Conservation (phyloP, 2,888 invertebrate species). For the Hyles lineata region DNA sequence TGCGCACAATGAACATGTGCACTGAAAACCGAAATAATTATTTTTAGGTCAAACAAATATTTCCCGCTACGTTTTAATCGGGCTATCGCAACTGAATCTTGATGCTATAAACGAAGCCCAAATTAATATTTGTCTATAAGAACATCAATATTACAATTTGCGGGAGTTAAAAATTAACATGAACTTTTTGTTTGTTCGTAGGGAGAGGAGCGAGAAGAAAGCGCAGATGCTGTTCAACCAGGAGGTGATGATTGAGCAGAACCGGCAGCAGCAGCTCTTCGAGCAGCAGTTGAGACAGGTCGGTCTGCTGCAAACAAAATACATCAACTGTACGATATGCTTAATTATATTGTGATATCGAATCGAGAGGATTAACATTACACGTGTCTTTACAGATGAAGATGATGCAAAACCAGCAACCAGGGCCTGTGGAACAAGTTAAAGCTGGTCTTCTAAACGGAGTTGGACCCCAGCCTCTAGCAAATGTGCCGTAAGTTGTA, state of each 20-base stretch:
- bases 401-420: slow-evolving; percentile 79
- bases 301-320: neutral
- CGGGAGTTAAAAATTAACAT: too few relatives aligned
- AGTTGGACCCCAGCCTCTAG: slow-evolving; percentile 68
- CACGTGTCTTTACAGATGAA: slow-evolving; percentile 63
- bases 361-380: neutral
- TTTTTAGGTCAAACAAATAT: too few relatives aligned
- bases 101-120: too few relatives aligned
- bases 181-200: slow-evolving; percentile 49
- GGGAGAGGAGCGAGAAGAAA: slow-evolving; percentile 86
- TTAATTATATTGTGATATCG: too few relatives aligned
- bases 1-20: too few relatives aligned
- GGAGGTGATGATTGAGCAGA: slow-evolving; percentile 83
- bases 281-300: slow-evolving; percentile 81
- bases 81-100: too few relatives aligned
- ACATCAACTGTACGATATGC: too few relatives aligned
- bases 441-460: slow-evolving; percentile 73
- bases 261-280: slow-evolving; percentile 77
- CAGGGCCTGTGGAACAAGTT: slow-evolving; percentile 70
- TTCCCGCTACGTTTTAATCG: too few relatives aligned
- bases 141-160: too few relatives aligned
- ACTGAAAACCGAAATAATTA: too few relatives aligned
- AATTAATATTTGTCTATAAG: too few relatives aligned
- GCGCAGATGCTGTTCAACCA: slow-evolving; percentile 86
- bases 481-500: slow-evolving; percentile 74